A percentile compares a stretch with the other conserved stretches of the same genome.
Evolutionary conservation across 2,888 invertebrate species (phyloP).

Genomic region (Platerodrilus igneus): DNA sequence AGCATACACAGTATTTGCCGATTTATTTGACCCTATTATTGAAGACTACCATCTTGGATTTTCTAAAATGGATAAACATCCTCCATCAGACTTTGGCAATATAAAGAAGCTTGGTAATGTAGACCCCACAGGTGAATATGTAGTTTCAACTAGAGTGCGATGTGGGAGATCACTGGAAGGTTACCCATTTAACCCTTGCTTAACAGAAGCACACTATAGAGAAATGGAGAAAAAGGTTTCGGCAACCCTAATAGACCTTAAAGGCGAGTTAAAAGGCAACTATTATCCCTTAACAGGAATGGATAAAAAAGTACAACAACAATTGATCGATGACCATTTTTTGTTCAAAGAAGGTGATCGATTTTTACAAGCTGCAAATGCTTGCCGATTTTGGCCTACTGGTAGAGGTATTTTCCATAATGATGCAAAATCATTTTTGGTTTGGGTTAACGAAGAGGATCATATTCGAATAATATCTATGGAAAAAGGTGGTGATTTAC

Average conservation of each 20-base stretch:
- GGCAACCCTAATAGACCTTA: slow-evolving; percentile 36
- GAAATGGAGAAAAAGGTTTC: slow-evolving; percentile 56
- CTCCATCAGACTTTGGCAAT: slow-evolving; percentile 59
- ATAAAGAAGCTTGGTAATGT: slow-evolving; percentile 52
- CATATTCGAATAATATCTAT: slow-evolving; percentile 95
- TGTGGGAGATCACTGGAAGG: slow-evolving; percentile 59
- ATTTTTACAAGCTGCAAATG: slow-evolving; percentile 83
- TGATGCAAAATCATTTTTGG: slow-evolving; percentile 89
- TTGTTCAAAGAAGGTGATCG: slow-evolving; percentile 94
- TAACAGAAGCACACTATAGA: slow-evolving; percentile 59
- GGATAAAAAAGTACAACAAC: slow-evolving; percentile 88
- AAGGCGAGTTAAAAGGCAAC: slow-evolving; percentile 79
- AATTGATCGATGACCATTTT: slow-evolving; percentile 95
- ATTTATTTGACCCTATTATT: slow-evolving; percentile 65
- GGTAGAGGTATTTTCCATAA: slow-evolving; percentile 94
- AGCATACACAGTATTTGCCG: slow-evolving; percentile 60
- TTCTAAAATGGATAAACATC: slow-evolving; percentile 54
- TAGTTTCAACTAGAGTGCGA: slow-evolving; percentile 63
- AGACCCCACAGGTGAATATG: slow-evolving; percentile 56
- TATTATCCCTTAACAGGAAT: slow-evolving; percentile 91
- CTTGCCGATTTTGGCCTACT: slow-evolving; percentile 92
- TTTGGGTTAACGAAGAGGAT: slow-evolving; percentile 98
- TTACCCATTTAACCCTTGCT: slow-evolving; percentile 65
- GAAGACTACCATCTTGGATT: slow-evolving; percentile 64
- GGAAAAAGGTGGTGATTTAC: slow-evolving; percentile 91